Evolutionary conservation across 2,113 vertebrate species (phyloP).

Genomic region (Seriola dumerili): DNA sequence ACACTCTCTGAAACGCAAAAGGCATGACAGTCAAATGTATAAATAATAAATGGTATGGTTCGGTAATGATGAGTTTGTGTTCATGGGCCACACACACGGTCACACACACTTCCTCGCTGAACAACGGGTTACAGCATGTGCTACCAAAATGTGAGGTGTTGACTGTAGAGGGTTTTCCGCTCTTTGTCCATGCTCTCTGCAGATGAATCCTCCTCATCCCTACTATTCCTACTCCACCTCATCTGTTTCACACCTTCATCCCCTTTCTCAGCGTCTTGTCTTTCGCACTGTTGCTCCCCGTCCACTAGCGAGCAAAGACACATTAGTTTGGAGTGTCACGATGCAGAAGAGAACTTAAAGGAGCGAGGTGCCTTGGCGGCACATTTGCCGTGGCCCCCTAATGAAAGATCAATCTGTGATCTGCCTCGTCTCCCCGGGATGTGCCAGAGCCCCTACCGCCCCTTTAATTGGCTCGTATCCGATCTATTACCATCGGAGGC

Average conservation of each 20-base stretch:
- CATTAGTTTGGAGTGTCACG: conserved; percentile 74
- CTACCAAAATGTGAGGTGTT: background rate
- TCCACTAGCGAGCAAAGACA: conserved; percentile 53
- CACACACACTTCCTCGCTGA: background rate
- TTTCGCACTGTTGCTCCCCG: conserved; percentile 24
- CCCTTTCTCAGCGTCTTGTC: conserved; percentile 6
- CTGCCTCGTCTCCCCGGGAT: conserved; percentile 67
- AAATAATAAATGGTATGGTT: background rate
- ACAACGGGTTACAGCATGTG: background rate
- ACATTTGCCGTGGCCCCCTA: conserved; percentile 70
- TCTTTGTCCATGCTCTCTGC: conserved; percentile 1
- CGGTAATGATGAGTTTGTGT: background rate
- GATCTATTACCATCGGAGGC: conserved; percentile 78
- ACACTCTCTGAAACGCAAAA: conserved; percentile 10
- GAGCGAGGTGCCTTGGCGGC: conserved; percentile 68
- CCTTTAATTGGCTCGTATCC: conserved; percentile 80
- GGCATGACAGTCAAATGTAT: background rate
- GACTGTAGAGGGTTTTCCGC: conserved; percentile 4
- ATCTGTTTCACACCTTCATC: conserved; percentile 20
- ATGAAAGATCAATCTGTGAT: conserved; percentile 84
- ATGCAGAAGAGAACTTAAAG: conserved; percentile 72
- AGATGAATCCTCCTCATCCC: background rate
- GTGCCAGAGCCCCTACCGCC: conserved; percentile 54
- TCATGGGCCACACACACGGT: background rate
- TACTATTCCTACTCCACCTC: background rate